These are phyloP conservation scores for Prunella himalayana DNA, from an alignment of 2,113 vertebrate genomes.

Conservation along the genomic window DNA sequence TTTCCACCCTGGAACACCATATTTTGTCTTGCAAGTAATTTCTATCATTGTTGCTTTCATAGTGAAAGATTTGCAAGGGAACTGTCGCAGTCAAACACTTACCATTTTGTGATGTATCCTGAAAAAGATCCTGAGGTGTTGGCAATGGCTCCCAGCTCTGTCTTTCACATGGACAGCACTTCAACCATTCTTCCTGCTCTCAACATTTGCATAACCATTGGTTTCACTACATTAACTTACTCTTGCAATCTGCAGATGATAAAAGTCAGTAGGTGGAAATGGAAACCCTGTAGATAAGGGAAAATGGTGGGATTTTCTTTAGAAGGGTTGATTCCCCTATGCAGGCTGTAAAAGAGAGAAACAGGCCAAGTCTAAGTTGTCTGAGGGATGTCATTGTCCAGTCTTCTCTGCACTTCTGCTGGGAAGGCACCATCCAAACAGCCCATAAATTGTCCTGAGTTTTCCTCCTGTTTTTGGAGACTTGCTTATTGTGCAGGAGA, in stretches of 20 bases:
- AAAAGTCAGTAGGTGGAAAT: neutral
- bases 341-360: neutral
- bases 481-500: neutral
- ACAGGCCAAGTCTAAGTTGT: neutral
- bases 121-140: neutral
- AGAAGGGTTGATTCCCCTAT: neutral
- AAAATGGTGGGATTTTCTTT: neutral
- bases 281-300: neutral
- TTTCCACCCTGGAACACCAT: neutral
- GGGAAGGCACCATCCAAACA: neutral
- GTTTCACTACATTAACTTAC: neutral
- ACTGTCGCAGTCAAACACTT: neutral
- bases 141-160: neutral
- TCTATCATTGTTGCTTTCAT: neutral
- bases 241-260: neutral
- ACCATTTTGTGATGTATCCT: neutral
- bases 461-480: neutral
- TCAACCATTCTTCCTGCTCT: neutral
- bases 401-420: neutral
- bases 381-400: neutral
- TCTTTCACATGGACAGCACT: neutral
- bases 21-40: neutral
- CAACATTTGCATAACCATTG: neutral
- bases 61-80: neutral
- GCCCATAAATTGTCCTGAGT: neutral